A percentile compares a stretch with the other conserved stretches of the same genome.
These are phyloP conservation scores for Eupsittula cactorum DNA, from an alignment of 2,113 vertebrate species.

Conservation along the genomic window DNA sequence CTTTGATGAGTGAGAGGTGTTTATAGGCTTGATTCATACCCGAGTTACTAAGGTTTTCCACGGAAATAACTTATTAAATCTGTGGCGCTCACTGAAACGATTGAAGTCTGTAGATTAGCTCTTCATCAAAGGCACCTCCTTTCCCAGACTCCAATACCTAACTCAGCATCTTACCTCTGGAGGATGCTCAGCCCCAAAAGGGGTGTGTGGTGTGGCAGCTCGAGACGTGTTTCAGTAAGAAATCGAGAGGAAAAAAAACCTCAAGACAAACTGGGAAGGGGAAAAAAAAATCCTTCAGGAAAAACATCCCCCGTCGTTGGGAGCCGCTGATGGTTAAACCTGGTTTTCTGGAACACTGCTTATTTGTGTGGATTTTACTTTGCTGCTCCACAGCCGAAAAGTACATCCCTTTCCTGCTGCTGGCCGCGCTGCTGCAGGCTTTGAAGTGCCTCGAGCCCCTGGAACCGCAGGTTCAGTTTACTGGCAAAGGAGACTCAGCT, in stretches of 20 bases:
- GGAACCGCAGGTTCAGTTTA: conserved; percentile 16
- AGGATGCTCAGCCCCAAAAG: background rate
- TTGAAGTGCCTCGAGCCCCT: conserved; percentile 48
- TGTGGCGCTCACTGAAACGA: conserved; percentile 41
- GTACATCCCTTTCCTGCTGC: conserved; percentile 1
- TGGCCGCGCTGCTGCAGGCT: background rate
- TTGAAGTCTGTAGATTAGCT: conserved; percentile 72
- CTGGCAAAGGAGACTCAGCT: conserved; percentile 30
- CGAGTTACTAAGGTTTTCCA: conserved; percentile 79
- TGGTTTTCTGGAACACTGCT: conserved; percentile 49
- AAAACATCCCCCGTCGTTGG: background rate
- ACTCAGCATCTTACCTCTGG: conserved; percentile 55
- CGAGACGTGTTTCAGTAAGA: background rate
- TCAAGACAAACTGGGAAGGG: background rate
- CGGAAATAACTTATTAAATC: conserved; percentile 83
- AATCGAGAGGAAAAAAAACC: background rate
- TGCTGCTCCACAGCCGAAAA: background rate
- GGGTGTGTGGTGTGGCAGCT: background rate
- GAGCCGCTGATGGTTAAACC: conserved; percentile 53
- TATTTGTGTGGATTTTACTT: conserved; percentile 50
- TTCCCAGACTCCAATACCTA: background rate
- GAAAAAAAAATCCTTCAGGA: background rate
- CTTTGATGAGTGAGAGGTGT: conserved; percentile 79
- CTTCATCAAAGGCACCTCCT: conserved; percentile 72
- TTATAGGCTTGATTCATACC: conserved; percentile 80